phyloP scores from a whole-genome alignment of 2,113 vertebrate genomes.

The Gadus chalcogrammus region DNA sequence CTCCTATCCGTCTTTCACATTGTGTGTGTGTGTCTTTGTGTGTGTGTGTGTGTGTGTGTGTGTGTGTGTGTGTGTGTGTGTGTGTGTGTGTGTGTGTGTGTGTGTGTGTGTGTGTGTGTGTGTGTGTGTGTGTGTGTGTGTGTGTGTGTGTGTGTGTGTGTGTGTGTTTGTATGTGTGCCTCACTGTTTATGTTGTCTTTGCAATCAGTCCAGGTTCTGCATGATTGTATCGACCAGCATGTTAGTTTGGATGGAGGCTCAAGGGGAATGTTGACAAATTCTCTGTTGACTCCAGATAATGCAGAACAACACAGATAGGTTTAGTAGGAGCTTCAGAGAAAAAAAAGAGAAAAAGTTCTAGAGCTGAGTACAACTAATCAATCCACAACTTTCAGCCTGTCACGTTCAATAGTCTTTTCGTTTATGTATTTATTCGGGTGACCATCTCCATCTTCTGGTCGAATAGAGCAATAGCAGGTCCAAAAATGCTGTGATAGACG shows the following conservation, averaged over 20 bases:
- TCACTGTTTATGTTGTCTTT: constrained; percentile 20
- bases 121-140: not conserved
- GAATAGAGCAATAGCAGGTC: constrained; percentile 2
- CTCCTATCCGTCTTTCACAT: not conserved
- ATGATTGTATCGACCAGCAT: constrained; percentile 42
- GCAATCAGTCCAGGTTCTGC: constrained; percentile 32
- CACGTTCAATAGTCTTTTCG: not conserved
- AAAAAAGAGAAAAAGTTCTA: not conserved
- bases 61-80: no score
- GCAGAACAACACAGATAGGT: constrained; percentile 53
- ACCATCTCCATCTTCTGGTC: constrained; percentile 49
- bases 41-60: not conserved
- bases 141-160: constrained; percentile 7
- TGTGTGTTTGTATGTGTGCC: not conserved
- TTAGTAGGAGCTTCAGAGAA: constrained; percentile 32
- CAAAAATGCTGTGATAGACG: not conserved
- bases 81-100: no score
- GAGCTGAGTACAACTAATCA: no score
- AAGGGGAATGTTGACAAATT: constrained; percentile 66
- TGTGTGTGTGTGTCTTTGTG: not conserved
- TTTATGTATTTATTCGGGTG: not conserved
- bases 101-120: constrained; percentile 4
- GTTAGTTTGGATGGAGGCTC: constrained; percentile 38
- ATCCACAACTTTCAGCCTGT: no score
- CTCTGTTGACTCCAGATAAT: constrained; percentile 55